Conservation (phyloP, 2,113 vertebrate species). For the Psophia crepitans region DNA sequence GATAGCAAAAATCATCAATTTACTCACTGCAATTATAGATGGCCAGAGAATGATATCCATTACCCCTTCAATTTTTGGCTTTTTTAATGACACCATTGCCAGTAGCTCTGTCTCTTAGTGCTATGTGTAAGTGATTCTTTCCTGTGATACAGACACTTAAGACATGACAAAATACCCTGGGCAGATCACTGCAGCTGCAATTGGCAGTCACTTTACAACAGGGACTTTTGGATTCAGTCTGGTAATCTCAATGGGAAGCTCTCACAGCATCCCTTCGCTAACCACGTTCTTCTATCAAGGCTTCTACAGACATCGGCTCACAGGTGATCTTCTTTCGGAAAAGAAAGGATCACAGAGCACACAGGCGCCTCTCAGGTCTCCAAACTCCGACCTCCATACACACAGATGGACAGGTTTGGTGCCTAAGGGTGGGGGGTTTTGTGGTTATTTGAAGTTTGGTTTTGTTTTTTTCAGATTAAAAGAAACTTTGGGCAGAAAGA, state of each 20-base stretch:
- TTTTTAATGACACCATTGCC: not conserved
- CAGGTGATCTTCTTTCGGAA: not conserved
- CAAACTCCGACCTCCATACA: not conserved
- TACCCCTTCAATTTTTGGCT: not conserved
- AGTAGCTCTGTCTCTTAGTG: not conserved
- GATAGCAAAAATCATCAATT: not conserved
- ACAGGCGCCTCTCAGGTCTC: not conserved
- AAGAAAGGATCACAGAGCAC: not conserved
- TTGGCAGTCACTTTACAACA: not conserved
- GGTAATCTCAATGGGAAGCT: not conserved
- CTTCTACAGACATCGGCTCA: not conserved
- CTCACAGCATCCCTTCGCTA: not conserved
- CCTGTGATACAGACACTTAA: not conserved
- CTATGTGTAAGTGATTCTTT: not conserved
- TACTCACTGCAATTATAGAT: not conserved
- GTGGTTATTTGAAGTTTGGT: not conserved
- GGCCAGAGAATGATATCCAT: not conserved
- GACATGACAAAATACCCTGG: not conserved
- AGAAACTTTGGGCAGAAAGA: not conserved
- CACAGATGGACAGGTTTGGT: not conserved
- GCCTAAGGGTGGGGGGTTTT: fast-evolving
- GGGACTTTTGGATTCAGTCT: not conserved
- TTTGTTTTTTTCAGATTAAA: not conserved
- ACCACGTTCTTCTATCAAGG: not conserved
- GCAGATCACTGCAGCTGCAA: not conserved